Evolutionary conservation across 2,888 invertebrate species (phyloP).

Genomic region (Drosophila atripex): DNA sequence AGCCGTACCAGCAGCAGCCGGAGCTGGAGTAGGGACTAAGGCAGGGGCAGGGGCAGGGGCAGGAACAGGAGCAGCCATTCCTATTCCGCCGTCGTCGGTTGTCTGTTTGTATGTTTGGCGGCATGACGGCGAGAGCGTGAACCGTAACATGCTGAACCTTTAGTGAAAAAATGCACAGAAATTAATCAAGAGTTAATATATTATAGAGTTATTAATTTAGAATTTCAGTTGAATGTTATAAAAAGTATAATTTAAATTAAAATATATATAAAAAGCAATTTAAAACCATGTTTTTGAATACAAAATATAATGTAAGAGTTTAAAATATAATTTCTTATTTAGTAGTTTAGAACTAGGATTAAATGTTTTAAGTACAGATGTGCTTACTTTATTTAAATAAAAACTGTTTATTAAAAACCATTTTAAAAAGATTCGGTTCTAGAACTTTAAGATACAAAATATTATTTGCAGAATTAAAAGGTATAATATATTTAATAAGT

Average conservation of each 20-base stretch:
- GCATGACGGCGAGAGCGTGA: conserved; percentile 74
- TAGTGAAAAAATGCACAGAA: conserved; percentile 69
- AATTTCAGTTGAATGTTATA: not conserved
- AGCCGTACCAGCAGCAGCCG: conserved; percentile 54
- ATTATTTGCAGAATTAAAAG: no score
- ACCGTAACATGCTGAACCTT: conserved; percentile 53
- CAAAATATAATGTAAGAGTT: no score
- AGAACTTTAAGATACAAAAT: no score
- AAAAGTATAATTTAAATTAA: no score
- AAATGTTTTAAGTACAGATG: not conserved
- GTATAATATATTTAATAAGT: no score
- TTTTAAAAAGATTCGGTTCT: no score
- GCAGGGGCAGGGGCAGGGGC: conserved; percentile 5
- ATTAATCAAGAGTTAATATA: conserved; percentile 32
- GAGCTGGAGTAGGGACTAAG: conserved; percentile 41
- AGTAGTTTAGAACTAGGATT: not conserved
- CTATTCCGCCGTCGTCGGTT: conserved; percentile 45
- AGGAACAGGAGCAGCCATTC: conserved; percentile 29
- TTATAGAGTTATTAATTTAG: not conserved
- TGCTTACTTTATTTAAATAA: not conserved
- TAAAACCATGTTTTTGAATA: no score
- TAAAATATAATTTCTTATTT: no score
- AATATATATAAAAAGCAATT: no score
- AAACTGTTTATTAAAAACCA: no score
- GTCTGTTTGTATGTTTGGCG: conserved; percentile 72